These are phyloP conservation scores for Periophthalmodon schlosseri DNA, from an alignment of 2,113 vertebrate genomes.

Conservation along the genomic window DNA sequence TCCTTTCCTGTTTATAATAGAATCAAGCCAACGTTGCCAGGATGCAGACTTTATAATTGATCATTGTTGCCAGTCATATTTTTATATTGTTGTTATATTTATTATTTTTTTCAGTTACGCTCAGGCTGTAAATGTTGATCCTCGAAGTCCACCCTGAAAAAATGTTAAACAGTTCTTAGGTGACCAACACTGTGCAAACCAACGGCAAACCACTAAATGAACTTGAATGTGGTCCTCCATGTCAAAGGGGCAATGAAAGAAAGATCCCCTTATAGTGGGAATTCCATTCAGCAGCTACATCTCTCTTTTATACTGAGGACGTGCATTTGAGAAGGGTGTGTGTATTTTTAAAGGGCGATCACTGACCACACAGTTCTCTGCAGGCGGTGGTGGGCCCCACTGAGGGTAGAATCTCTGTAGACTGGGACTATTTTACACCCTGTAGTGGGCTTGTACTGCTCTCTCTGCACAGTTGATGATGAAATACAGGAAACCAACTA, in stretches of 20 bases:
- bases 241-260: constrained; percentile 52
- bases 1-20: neutral
- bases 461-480: constrained; percentile 3
- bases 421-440: constrained; percentile 4
- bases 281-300: constrained; percentile 45
- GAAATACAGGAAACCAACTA: constrained; percentile 27
- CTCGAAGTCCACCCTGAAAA: neutral
- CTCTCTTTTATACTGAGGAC: constrained; percentile 48
- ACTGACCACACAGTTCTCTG: constrained; percentile 62
- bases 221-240: constrained; percentile 33
- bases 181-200: constrained; percentile 25
- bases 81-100: no score
- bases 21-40: neutral
- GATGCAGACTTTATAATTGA: neutral
- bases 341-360: constrained; percentile 67
- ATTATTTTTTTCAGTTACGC: neutral
- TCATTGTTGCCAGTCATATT: neutral
- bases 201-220: constrained; percentile 13
- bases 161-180: neutral
- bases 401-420: constrained; percentile 39
- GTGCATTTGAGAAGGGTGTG: constrained; percentile 68
- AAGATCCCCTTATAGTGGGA: constrained; percentile 60
- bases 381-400: constrained; percentile 39
- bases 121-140: neutral
- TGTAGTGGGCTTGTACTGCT: constrained; percentile 15